Evolutionary conservation across 2,888 invertebrate species (phyloP).

Genomic region (Oligia strigilis): DNA sequence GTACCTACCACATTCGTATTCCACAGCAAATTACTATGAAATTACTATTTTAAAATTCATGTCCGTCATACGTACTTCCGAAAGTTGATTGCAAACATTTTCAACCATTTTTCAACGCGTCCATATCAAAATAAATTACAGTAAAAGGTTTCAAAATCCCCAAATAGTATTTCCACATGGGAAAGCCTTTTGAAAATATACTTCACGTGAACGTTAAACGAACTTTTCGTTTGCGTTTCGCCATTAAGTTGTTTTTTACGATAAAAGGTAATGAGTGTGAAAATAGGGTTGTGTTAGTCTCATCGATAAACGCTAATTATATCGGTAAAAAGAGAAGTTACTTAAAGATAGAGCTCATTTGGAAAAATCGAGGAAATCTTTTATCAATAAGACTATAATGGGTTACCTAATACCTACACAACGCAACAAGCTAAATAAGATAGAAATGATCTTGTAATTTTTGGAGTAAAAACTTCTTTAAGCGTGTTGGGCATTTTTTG

Average conservation of each 20-base stretch:
- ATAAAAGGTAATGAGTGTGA: conserved; percentile 61
- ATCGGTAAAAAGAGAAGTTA: conserved; percentile 17
- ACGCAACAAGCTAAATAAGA: background rate
- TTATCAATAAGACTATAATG: background rate
- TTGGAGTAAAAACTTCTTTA: too few species aligned
- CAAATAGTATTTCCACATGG: conserved; percentile 54
- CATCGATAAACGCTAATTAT: conserved; percentile 7
- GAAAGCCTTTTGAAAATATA: conserved; percentile 47
- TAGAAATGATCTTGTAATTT: too few species aligned
- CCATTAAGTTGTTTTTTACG: conserved; percentile 64
- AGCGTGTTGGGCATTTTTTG: too few species aligned
- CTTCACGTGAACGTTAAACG: conserved; percentile 49
- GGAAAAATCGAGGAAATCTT: background rate
- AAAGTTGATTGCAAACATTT: conserved; percentile 40
- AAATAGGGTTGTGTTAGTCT: conserved; percentile 54
- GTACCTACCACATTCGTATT: background rate
- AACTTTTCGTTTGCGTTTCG: conserved; percentile 57
- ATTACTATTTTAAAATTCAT: conserved; percentile 35
- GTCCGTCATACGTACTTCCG: background rate
- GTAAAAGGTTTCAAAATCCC: conserved; percentile 50
- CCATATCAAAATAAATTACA: conserved; percentile 37
- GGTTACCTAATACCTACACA: too few species aligned
- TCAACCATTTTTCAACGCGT: too few species aligned
- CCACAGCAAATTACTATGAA: conserved; percentile 30
- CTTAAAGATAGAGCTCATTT: background rate